Evolutionary conservation across 37 sponge, comb jelly and placozoan genomes (phyloP).

Genomic region (Theonella swinhoei): DNA sequence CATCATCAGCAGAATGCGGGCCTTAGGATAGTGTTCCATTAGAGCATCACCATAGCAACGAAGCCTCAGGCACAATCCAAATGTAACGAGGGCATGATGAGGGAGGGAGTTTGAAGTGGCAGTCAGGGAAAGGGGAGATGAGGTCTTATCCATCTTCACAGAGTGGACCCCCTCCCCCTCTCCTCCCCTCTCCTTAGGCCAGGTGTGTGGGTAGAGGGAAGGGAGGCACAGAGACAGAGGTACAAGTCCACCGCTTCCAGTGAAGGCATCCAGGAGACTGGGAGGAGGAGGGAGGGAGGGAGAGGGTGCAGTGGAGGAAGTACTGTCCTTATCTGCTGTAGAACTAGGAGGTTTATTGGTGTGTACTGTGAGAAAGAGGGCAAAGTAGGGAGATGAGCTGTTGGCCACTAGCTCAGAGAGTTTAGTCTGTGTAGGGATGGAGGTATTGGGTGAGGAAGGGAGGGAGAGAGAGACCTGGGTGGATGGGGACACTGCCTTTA

Average conservation of each 20-base stretch:
- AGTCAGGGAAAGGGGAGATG: constrained; percentile 4
- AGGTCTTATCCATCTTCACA: not conserved
- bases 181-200: constrained; percentile 30
- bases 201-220: constrained; percentile 50
- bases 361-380: not conserved
- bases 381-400: not conserved
- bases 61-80: constrained; percentile 66
- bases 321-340: too few relatives aligned
- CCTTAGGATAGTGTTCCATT: constrained; percentile 3
- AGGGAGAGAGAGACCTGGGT: not conserved
- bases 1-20: constrained; percentile 48
- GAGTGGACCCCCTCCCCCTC: too few relatives aligned
- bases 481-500: not conserved
- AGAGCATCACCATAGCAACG: constrained; percentile 31
- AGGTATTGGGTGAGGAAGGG: not conserved
- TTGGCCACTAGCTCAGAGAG: not conserved
- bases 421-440: not conserved
- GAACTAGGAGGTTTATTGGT: not conserved
- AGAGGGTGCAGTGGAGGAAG: not conserved
- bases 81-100: constrained; percentile 60
- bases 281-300: not conserved
- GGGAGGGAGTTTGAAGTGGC: constrained; percentile 40
- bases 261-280: constrained; percentile 50
- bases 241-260: constrained; percentile 19
- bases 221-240: constrained; percentile 61